Evolutionary conservation across 2,888 invertebrate species (phyloP), one percentile per base, ranked within the genome.

Genomic region (Diloba caeruleocephala): DNA sequence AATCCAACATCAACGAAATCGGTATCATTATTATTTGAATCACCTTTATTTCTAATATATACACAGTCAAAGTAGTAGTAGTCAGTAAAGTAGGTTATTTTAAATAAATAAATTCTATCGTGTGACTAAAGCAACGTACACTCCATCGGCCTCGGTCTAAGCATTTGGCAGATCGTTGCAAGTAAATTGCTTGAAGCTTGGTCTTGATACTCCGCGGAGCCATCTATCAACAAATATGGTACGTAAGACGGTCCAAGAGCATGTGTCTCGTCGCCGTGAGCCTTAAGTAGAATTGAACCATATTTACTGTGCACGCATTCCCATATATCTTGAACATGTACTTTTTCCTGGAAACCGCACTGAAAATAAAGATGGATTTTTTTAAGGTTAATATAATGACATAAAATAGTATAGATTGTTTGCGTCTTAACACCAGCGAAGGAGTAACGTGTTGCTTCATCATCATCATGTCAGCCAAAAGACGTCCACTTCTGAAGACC

Each of bases 261-360:
- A 4, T 64, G 67, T 0, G 83, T 86, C 36, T 79, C 73, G 17
- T 80, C 74, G 0, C 87, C 87, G 23, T 84, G 78, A 3, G 29
- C 54, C 45, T 78, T 81, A 13, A 84, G 68, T 2, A 87, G 71
- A 12, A 59, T 19, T 0, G 65, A 56, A 2, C 81, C 78, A 8
- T 68, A 72, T 3, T 57, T 58, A 14, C 73, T 72, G 28, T 77
- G 65, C 15, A 82, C 60, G 17, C 85, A 87, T 14, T 68, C 42
- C 70, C 76, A 73, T 33, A 87, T 78, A 1, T 63, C 63, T 31
- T 65, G 36, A n/a, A 73, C 51, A 3, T 61, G 43, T 7, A 75
- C 61, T 7, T 68, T 61, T 33, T 73, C 60, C 26, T 70, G 53
- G 21, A 57, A 70, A 9, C 76, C 76, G 57, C 87, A 87, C 85